Evolutionary conservation across 2,888 invertebrate genomes (phyloP).

Genomic region (Watsonalla binaria): DNA sequence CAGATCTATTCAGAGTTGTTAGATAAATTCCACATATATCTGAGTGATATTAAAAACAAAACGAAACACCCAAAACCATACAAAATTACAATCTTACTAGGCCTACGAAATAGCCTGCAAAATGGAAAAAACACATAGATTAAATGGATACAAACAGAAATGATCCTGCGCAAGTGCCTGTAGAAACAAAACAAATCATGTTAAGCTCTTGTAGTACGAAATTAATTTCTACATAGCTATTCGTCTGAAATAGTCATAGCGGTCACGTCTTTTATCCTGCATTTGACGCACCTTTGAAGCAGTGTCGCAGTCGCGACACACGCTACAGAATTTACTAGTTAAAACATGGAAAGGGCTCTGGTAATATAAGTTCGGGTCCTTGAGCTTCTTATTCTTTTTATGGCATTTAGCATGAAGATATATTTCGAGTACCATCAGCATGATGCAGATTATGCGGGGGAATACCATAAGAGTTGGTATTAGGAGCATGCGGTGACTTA

Average conservation of each 20-base stretch:
- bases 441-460: constrained; percentile 69
- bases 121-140: too few relatives aligned
- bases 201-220: background rate
- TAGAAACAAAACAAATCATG: background rate
- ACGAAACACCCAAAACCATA: too few relatives aligned
- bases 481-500: constrained; percentile 74
- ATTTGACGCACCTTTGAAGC: constrained; percentile 81
- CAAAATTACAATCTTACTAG: too few relatives aligned
- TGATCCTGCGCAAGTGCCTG: too few relatives aligned
- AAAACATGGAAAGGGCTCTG: constrained; percentile 84
- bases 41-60: too few relatives aligned
- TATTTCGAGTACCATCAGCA: constrained; percentile 78
- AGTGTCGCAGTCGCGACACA: constrained; percentile 80
- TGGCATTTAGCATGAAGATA: constrained; percentile 84
- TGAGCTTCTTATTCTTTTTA: constrained; percentile 80
- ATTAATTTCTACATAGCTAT: constrained; percentile 36
- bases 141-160: too few relatives aligned
- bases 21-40: too few relatives aligned
- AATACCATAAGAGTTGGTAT: constrained; percentile 80
- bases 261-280: constrained; percentile 78
- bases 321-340: constrained; percentile 83
- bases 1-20: too few relatives aligned
- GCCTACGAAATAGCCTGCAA: too few relatives aligned
- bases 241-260: constrained; percentile 60
- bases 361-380: constrained; percentile 79